Percentiles rank a stretch among this genome's conserved stretches.
Evolutionary conservation across 2,113 vertebrate species (phyloP).

Genomic region (Cebidichthys violaceus): DNA sequence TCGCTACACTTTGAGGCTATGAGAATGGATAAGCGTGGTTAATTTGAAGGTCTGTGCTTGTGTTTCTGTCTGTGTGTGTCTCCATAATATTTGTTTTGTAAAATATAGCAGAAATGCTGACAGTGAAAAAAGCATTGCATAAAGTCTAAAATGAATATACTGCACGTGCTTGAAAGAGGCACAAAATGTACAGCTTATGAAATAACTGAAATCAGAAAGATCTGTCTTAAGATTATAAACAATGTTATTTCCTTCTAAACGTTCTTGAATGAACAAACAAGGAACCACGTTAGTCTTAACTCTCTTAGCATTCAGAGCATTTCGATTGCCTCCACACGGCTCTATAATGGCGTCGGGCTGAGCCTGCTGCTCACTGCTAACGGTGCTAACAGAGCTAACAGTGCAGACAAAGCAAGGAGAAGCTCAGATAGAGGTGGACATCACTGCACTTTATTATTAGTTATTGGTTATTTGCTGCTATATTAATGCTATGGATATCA

Average conservation of each 20-base stretch:
- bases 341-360: no score
- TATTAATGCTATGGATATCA: no score
- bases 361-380: no score
- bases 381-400: no score
- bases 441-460: no score
- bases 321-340: no score
- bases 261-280: neutral
- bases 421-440: no score
- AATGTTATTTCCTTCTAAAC: neutral
- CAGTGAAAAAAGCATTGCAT: conserved; percentile 11
- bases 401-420: no score
- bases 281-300: neutral
- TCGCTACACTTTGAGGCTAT: conserved; percentile 7
- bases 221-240: neutral
- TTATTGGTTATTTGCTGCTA: no score
- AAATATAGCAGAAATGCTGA: conserved; percentile 20
- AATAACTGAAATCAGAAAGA: neutral
- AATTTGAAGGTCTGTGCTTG: conserved; percentile 32
- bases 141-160: neutral
- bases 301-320: no score
- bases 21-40: neutral
- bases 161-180: neutral
- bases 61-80: neutral
- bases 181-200: neutral
- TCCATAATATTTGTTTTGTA: conserved; percentile 23